phyloP scores from a whole-genome alignment of 2,888 invertebrate genomes.

The Drosophila pegasa region DNA sequence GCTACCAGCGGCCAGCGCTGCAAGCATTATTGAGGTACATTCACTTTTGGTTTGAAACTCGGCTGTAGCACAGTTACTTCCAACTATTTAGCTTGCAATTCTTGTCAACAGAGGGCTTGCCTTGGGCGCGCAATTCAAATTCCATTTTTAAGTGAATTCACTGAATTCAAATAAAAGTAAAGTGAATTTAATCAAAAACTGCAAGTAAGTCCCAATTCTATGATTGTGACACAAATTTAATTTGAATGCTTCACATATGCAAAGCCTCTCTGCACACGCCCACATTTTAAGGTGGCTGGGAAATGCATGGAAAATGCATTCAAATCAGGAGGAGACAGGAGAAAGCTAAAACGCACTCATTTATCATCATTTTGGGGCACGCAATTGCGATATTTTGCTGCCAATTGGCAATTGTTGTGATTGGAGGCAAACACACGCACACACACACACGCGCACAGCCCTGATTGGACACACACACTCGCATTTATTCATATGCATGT shows the following conservation, averaged over 20 bases:
- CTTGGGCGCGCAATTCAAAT: not conserved
- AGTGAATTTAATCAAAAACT: not conserved
- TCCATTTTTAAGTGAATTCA: not conserved
- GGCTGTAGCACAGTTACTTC: not conserved
- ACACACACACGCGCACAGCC: conserved; percentile 18
- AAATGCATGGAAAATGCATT: conserved; percentile 35
- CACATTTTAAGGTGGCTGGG: not conserved
- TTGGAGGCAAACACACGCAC: conserved; percentile 54
- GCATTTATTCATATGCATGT: conserved; percentile 23
- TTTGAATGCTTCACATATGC: not conserved
- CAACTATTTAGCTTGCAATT: not conserved
- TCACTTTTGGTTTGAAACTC: not conserved
- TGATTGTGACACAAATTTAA: conserved; percentile 9
- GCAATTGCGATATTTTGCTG: conserved; percentile 61
- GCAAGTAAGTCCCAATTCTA: not conserved
- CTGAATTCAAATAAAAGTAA: not conserved
- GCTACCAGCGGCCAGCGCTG: not conserved
- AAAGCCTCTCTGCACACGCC: not conserved
- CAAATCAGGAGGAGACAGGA: conserved; percentile 24
- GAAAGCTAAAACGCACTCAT: conserved; percentile 54
- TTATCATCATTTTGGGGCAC: conserved; percentile 60
- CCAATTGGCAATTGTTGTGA: conserved; percentile 65
- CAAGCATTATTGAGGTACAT: too few relatives aligned
- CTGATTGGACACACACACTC: conserved; percentile 3
- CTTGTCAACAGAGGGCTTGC: not conserved